Evolutionary conservation across 2,888 invertebrate species (phyloP).

Genomic region (Stictocephala bisonia): DNA sequence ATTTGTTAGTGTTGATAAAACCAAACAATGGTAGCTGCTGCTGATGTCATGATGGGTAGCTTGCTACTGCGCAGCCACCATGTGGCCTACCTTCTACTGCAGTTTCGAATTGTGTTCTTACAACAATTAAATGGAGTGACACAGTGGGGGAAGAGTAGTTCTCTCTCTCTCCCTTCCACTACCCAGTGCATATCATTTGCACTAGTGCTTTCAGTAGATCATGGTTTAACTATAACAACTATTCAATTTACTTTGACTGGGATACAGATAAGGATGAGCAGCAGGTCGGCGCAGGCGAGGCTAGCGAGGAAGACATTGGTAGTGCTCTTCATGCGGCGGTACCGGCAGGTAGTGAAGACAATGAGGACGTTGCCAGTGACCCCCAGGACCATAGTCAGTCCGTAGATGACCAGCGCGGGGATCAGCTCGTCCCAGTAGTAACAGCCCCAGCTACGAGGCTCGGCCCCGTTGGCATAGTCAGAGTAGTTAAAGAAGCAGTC

Average conservation of each 20-base stretch:
- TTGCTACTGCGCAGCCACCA: no score
- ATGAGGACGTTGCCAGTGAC: constrained; percentile 71
- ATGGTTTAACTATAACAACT: no score
- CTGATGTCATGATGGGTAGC: no score
- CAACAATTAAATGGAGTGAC: no score
- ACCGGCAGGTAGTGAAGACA: constrained; percentile 69
- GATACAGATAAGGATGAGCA: constrained; percentile 76
- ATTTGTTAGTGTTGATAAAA: no score
- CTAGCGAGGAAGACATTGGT: constrained; percentile 78
- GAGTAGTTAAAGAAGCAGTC: constrained; percentile 11
- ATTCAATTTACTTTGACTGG: constrained; percentile 76
- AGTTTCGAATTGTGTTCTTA: no score
- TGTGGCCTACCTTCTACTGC: no score
- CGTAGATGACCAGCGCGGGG: constrained; percentile 71
- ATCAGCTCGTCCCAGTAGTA: constrained; percentile 70
- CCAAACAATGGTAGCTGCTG: no score
- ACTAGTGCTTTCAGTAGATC: no score
- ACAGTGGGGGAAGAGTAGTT: no score
- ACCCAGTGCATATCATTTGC: no score
- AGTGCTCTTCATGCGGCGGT: constrained; percentile 70
- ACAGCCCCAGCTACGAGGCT: constrained; percentile 64
- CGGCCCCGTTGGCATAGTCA: neutral
- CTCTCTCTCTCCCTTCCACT: no score
- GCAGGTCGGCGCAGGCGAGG: constrained; percentile 75
- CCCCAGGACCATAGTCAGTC: constrained; percentile 71